Conservation (phyloP, 2,797 vertebrate genomes). For the Pempheris klunzingeri region DNA sequence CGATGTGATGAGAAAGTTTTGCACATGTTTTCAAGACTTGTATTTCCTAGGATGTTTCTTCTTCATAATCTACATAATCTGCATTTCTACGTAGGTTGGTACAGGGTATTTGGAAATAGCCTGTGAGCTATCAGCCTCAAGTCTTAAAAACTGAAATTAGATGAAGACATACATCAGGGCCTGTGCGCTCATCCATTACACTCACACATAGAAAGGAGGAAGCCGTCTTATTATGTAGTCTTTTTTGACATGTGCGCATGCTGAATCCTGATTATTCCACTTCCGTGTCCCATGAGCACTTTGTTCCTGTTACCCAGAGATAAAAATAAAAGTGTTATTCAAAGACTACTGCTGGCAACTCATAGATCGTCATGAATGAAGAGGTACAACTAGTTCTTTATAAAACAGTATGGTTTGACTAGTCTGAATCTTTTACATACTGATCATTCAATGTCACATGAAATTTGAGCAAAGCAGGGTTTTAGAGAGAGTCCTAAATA, state of each 20-base stretch:
- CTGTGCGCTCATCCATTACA: conserved; percentile 33
- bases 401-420: not conserved
- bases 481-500: conserved; percentile 46
- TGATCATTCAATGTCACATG: conserved; percentile 47
- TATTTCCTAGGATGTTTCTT: not conserved
- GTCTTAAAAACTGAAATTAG: conserved; percentile 35
- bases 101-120: conserved; percentile 35
- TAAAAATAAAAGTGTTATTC: conserved; percentile 31
- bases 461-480: conserved; percentile 31
- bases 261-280: conserved; percentile 42
- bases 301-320: conserved; percentile 30
- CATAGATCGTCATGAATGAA: conserved; percentile 6
- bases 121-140: conserved; percentile 34
- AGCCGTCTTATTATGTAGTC: conserved; percentile 43
- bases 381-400: not conserved
- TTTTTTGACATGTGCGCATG: conserved; percentile 32
- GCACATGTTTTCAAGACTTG: conserved; percentile 3
- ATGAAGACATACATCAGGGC: conserved; percentile 48
- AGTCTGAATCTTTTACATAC: conserved; percentile 43
- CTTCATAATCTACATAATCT: conserved; percentile 45
- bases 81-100: too few species aligned
- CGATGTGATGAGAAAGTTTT: not conserved
- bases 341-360: conserved; percentile 15
- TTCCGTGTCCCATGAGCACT: conserved; percentile 16
- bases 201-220: conserved; percentile 32